Conservation (phyloP, 2,888 invertebrate genomes). For the Peribatodes rhomboidaria region DNA sequence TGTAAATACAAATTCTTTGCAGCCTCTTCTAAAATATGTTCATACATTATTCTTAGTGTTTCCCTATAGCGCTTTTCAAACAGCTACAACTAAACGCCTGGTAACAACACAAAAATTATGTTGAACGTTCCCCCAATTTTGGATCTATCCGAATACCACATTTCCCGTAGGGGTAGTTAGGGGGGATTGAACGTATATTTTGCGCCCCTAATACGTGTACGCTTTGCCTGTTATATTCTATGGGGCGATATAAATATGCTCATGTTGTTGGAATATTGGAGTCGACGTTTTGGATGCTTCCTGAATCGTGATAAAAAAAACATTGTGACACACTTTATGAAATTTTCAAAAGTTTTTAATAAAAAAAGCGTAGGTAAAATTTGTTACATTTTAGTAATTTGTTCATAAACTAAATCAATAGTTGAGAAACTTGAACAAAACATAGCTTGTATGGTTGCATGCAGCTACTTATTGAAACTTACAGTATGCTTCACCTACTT, state of each 20-base stretch:
- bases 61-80: background rate
- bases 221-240: slow-evolving; percentile 53
- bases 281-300: background rate
- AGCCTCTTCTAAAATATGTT: too few relatives aligned
- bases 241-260: slow-evolving; percentile 54
- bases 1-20: too few relatives aligned
- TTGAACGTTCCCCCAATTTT: slow-evolving; percentile 53
- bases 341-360: background rate
- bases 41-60: too few relatives aligned
- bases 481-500: too few relatives aligned
- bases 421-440: too few relatives aligned
- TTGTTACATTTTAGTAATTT: too few relatives aligned
- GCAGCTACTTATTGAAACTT: too few relatives aligned
- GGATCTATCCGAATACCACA: slow-evolving; percentile 56
- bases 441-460: too few relatives aligned
- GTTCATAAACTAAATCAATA: too few relatives aligned
- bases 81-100: slow-evolving; percentile 19
- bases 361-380: too few relatives aligned
- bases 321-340: background rate
- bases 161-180: slow-evolving; percentile 60
- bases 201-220: slow-evolving; percentile 64
- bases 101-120: slow-evolving; percentile 52
- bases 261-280: slow-evolving; percentile 36
- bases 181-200: slow-evolving; percentile 63
- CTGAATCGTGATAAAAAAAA: background rate